Conservation (phyloP, 2,797 vertebrate species). For the Garrulus glandarius region DNA sequence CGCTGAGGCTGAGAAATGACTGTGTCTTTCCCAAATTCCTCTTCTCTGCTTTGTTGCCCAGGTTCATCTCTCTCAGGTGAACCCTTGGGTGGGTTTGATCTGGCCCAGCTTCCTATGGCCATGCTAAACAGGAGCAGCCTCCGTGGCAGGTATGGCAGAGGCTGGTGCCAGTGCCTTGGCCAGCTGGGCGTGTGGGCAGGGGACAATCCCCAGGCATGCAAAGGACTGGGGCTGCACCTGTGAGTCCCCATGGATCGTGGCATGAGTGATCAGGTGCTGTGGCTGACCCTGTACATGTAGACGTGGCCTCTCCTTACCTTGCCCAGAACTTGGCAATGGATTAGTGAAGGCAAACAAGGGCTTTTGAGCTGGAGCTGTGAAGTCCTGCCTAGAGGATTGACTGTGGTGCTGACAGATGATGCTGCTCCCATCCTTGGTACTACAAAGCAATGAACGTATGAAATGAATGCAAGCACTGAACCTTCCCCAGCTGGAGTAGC, state of each 20-base stretch:
- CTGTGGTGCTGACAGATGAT: neutral
- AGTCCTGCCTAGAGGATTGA: neutral
- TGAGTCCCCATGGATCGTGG: rapidly evolving
- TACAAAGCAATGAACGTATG: rapidly evolving
- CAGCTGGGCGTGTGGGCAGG: neutral
- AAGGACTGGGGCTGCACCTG: rapidly evolving
- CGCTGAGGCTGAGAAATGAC: conserved; percentile 6
- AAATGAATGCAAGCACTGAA: neutral
- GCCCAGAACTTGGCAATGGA: neutral
- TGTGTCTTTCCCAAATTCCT: neutral
- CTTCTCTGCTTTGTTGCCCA: neutral
- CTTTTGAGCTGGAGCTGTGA: neutral
- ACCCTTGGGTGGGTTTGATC: neutral
- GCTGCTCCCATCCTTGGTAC: neutral
- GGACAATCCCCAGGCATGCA: neutral
- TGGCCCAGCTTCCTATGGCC: neutral
- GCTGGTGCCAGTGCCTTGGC: neutral
- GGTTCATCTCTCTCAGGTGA: neutral
- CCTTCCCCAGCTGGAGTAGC: neutral
- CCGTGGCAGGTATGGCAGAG: rapidly evolving
- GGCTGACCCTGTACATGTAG: neutral
- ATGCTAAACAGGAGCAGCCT: neutral
- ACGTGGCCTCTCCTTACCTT: neutral
- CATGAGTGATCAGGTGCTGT: neutral
- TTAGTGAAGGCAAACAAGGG: neutral